These are phyloP conservation scores for Tinamus major DNA, from an alignment of 2,797 vertebrate species.

Conservation along the genomic window DNA sequence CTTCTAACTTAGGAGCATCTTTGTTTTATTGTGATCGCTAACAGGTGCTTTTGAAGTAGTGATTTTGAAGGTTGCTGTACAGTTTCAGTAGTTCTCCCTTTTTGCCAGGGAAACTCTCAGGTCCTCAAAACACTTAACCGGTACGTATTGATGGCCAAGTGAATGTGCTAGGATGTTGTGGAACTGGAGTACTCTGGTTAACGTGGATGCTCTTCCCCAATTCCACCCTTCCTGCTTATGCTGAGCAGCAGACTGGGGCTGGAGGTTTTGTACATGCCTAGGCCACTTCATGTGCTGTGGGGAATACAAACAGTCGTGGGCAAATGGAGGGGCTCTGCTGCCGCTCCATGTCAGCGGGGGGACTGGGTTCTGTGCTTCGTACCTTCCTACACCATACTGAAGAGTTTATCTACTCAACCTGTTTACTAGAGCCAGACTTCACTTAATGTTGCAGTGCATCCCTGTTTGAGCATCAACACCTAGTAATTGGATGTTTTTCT, in stretches of 20 bases:
- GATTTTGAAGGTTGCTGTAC: not conserved
- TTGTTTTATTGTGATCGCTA: not conserved
- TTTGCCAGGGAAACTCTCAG: not conserved
- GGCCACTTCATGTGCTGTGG: not conserved
- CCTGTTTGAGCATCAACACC: not conserved
- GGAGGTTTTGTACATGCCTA: not conserved
- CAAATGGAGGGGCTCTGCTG: not conserved
- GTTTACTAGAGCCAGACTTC: not conserved
- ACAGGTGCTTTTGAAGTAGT: not conserved
- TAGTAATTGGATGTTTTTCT: not conserved
- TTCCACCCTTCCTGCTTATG: not conserved
- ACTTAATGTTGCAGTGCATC: rapidly evolving
- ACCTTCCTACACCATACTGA: not conserved
- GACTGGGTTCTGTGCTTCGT: not conserved
- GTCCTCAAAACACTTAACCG: not conserved
- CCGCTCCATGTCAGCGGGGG: not conserved
- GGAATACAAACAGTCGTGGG: not conserved
- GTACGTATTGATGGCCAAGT: not conserved
- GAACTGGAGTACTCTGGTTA: not conserved
- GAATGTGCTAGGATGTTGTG: rapidly evolving
- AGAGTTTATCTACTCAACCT: not conserved
- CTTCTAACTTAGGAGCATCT: not conserved
- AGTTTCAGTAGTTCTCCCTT: not conserved
- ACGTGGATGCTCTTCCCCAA: rapidly evolving
- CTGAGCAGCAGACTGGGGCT: not conserved